Evolutionary conservation across 2,113 vertebrate genomes (phyloP).

Genomic region (Nibea coibor): DNA sequence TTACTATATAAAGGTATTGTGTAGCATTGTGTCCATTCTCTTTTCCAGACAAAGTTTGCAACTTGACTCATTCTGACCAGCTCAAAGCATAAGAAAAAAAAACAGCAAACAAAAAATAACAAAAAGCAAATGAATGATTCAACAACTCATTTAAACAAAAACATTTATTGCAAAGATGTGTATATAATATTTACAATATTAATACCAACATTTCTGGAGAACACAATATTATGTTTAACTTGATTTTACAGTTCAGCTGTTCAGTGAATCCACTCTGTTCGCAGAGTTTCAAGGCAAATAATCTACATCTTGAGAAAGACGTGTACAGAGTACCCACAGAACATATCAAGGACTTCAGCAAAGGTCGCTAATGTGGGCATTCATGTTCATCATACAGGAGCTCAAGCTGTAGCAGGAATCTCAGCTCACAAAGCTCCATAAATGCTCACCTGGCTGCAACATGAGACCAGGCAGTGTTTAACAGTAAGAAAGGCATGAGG

Average conservation of each 20-base stretch:
- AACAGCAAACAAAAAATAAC: no score
- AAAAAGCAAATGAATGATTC: not conserved
- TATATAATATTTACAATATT: constrained; percentile 61
- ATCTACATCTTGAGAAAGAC: constrained; percentile 55
- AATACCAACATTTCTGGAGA: constrained; percentile 18
- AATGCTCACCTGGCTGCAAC: constrained; percentile 1
- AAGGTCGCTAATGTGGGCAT: not conserved
- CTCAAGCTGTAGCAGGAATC: not conserved
- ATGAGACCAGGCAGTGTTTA: not conserved
- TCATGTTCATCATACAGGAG: not conserved
- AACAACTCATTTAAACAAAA: constrained; percentile 21
- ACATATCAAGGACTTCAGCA: constrained; percentile 7
- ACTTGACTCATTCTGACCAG: not conserved
- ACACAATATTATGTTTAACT: not conserved
- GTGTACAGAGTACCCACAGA: not conserved
- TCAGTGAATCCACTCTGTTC: not conserved
- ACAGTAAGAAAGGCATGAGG: not conserved
- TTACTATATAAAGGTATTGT: no score
- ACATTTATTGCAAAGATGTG: constrained; percentile 64
- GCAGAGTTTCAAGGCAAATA: constrained; percentile 3
- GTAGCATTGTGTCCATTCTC: no score
- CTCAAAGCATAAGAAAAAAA: not conserved
- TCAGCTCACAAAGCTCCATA: constrained; percentile 21
- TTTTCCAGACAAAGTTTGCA: not conserved
- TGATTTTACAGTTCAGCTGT: constrained; percentile 28